Percentiles rank a stretch among this genome's conserved stretches.
Conservation (phyloP, 2,113 vertebrate species). For the Mola mola region DNA sequence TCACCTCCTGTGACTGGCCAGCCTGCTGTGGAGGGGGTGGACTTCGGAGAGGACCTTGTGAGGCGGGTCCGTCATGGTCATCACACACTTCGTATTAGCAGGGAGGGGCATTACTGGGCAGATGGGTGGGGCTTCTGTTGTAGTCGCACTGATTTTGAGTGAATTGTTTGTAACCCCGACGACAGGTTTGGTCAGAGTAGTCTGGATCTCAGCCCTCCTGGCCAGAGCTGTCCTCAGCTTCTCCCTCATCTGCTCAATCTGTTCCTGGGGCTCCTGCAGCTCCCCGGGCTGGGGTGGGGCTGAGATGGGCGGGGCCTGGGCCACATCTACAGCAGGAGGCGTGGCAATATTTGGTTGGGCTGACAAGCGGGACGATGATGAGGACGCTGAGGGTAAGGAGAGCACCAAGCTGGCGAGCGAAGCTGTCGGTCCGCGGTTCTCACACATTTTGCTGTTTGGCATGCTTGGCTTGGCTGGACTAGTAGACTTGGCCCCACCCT, state of each 20-base stretch:
- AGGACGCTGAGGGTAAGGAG: slow-evolving; percentile 17
- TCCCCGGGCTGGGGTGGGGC: slow-evolving; percentile 60
- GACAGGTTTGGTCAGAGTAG: slow-evolving; percentile 68
- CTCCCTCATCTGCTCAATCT: slow-evolving; percentile 81
- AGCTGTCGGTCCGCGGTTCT: slow-evolving; percentile 37
- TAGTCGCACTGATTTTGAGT: not conserved
- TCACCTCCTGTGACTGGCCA: slow-evolving; percentile 77
- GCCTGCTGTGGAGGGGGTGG: slow-evolving; percentile 54
- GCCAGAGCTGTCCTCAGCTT: slow-evolving; percentile 81
- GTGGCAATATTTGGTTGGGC: not conserved
- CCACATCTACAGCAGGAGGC: slow-evolving; percentile 9
- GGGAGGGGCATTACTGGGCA: slow-evolving; percentile 40
- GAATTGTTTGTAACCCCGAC: slow-evolving; percentile 8
- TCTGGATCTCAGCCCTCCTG: slow-evolving; percentile 84
- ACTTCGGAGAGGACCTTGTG: slow-evolving; percentile 65
- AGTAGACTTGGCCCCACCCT: not conserved
- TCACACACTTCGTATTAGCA: slow-evolving; percentile 45
- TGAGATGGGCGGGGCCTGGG: not conserved
- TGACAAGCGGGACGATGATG: not conserved
- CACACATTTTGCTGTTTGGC: slow-evolving; percentile 22
- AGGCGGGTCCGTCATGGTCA: slow-evolving; percentile 59
- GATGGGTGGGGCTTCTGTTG: slow-evolving; percentile 22
- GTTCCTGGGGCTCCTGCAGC: slow-evolving; percentile 83
- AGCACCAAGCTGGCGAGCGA: slow-evolving; percentile 31
- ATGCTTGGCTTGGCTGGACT: not conserved